Evolutionary conservation across 2,113 vertebrate species (phyloP).

Genomic region (Aptenodytes patagonicus): DNA sequence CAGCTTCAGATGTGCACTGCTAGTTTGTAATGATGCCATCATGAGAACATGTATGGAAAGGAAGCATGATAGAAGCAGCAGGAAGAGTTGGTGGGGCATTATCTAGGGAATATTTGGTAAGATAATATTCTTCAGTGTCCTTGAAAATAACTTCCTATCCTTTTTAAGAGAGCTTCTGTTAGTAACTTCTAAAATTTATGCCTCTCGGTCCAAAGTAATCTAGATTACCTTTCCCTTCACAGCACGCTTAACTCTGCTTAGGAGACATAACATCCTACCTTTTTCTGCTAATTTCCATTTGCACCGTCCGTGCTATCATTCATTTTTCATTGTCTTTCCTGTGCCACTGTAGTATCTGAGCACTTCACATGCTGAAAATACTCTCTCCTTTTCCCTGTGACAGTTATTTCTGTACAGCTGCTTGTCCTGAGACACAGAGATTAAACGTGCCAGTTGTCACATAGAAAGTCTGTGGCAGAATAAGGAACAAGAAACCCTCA

Average conservation of each 20-base stretch:
- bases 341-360: background rate
- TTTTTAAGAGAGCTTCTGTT: background rate
- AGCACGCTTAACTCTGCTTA: background rate
- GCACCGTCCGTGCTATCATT: background rate
- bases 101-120: background rate
- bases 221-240: background rate
- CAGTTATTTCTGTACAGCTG: constrained; percentile 1
- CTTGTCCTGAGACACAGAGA: background rate
- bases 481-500: background rate
- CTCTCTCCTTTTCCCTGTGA: background rate
- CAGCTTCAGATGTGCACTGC: background rate
- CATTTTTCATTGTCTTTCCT: background rate
- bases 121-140: background rate
- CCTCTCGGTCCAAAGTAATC: background rate
- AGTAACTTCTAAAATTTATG: background rate
- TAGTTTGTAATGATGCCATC: background rate
- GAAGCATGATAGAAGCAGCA: background rate
- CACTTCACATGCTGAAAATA: background rate
- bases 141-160: background rate
- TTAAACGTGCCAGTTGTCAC: background rate
- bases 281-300: background rate
- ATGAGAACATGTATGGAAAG: background rate
- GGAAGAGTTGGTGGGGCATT: background rate
- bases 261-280: background rate
- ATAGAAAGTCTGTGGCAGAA: background rate